Base-by-base conservation (phyloP, 1,140 invertebrate species). In the Centruroides sculpturatus region DNA sequence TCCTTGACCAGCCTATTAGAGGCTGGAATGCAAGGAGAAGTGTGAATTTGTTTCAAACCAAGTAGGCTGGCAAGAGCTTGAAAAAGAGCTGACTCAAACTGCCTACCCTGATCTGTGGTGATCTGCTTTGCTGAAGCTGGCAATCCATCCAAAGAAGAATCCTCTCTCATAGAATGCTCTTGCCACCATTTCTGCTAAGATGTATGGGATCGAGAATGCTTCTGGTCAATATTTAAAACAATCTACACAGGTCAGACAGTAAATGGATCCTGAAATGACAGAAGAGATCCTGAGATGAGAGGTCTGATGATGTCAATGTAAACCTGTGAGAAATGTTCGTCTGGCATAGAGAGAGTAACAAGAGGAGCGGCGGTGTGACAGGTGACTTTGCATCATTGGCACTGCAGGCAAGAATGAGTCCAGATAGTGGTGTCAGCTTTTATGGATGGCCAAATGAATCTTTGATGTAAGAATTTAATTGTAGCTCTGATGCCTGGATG, bases 141-240 rank as follows among this genome's bases (percentile, higher is more conserved):
- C 1, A 12, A 35, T 36, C 2, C 55, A 41, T 34, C 35, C 35
- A 54, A 1, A 10, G 11, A 54, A 7, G 8, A 54, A 54, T 54
- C 52, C 52, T 10, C 7, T 34, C 3, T 3, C n/a, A 41, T 23
- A 56, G 13, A 56, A 56, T 5, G 48, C 5, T 12, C 3, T 13
- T n/a, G 4, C 41, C 10, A 56, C 5, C 2, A 36, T 41, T 41
- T 56, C 11, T 35, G 55, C 13, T 8, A 36, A 12, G 6, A 56
- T 36, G 36, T 56, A 0, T 11, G 11, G 11, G n/a, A 76, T 57
- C 4, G 76, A 71, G 34, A 73, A 62, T 3, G 73, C 72, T 66
- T 78, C 76, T 0, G 70, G 71, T 7, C 55, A 56, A 6, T 36
- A 3, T 8, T 2, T n/a, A 47, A 56, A 56, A 0, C 55, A 7